A percentile compares a stretch with the other conserved stretches of the same genome.
Conservation (phyloP, 2,113 vertebrate species). For the Opisthocomus hoazin region DNA sequence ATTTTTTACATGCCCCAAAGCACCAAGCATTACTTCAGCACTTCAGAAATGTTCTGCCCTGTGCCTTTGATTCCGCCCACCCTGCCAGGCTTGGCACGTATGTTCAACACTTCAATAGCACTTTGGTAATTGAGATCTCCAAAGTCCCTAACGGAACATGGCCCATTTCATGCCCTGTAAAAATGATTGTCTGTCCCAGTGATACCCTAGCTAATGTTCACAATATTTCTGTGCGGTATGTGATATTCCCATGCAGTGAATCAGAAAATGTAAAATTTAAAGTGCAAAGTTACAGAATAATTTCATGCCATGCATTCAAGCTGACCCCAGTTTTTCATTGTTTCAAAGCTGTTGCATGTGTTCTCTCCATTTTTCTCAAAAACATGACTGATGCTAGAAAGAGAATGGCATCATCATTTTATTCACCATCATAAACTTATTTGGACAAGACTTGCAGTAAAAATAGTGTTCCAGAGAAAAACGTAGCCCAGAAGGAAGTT, state of each 20-base stretch:
- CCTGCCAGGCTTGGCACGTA: not conserved
- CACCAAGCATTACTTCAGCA: not conserved
- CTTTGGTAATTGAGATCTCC: not conserved
- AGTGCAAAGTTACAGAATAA: not conserved
- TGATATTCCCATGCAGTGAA: not conserved
- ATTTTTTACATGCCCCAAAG: not conserved
- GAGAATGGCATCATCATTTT: not conserved
- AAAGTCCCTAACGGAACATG: not conserved
- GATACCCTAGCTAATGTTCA: not conserved
- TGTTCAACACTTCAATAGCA: not conserved
- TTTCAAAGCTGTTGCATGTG: not conserved
- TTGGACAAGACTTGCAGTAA: not conserved
- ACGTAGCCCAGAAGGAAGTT: not conserved
- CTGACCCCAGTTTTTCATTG: not conserved
- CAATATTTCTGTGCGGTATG: not conserved
- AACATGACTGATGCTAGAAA: not conserved
- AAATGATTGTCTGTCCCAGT: not conserved
- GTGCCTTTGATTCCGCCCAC: not conserved
- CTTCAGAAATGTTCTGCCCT: not conserved
- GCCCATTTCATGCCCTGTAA: not conserved
- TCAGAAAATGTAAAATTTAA: not conserved
- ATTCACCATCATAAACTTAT: not conserved
- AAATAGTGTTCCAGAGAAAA: not conserved
- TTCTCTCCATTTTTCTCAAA: not conserved
- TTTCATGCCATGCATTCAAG: not conserved